Evolutionary conservation across 2,797 vertebrate species (phyloP).

Genomic region (Hoplostethus atlanticus): DNA sequence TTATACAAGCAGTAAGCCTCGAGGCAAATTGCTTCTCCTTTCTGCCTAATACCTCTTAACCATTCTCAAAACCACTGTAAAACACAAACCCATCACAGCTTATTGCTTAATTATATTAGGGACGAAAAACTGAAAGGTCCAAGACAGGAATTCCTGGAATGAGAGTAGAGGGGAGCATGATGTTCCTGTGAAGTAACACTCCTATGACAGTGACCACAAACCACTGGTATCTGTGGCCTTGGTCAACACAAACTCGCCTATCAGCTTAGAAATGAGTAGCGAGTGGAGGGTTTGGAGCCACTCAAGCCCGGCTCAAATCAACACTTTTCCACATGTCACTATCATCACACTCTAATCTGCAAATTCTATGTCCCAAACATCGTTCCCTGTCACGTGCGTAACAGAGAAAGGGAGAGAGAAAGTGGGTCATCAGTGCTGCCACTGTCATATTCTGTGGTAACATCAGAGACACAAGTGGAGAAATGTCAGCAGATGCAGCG

Average conservation of each 20-base stretch:
- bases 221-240: slow-evolving; percentile 33
- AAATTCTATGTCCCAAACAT: slow-evolving; percentile 77
- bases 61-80: not conserved
- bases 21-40: too few species aligned
- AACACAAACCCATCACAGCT: not conserved
- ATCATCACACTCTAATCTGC: slow-evolving; percentile 78
- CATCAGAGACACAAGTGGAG: slow-evolving; percentile 71
- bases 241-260: slow-evolving; percentile 47
- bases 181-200: slow-evolving; percentile 59
- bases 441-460: slow-evolving; percentile 63
- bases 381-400: slow-evolving; percentile 68
- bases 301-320: slow-evolving; percentile 46
- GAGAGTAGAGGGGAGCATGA: slow-evolving; percentile 23
- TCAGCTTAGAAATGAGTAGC: slow-evolving; percentile 38
- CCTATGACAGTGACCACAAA: slow-evolving; percentile 60
- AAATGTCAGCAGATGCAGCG: slow-evolving; percentile 65
- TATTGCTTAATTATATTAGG: slow-evolving; percentile 10
- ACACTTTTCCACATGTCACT: slow-evolving; percentile 67
- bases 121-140: slow-evolving; percentile 11
- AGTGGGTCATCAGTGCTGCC: slow-evolving; percentile 79
- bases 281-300: slow-evolving; percentile 38
- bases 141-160: slow-evolving; percentile 33
- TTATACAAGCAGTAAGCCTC: not conserved
- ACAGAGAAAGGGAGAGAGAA: slow-evolving; percentile 67
- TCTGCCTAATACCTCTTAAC: too few species aligned